Percentiles rank a stretch among this genome's conserved stretches.
Evolutionary conservation across 2,113 vertebrate species (phyloP).

Genomic region (Apteryx owenii): DNA sequence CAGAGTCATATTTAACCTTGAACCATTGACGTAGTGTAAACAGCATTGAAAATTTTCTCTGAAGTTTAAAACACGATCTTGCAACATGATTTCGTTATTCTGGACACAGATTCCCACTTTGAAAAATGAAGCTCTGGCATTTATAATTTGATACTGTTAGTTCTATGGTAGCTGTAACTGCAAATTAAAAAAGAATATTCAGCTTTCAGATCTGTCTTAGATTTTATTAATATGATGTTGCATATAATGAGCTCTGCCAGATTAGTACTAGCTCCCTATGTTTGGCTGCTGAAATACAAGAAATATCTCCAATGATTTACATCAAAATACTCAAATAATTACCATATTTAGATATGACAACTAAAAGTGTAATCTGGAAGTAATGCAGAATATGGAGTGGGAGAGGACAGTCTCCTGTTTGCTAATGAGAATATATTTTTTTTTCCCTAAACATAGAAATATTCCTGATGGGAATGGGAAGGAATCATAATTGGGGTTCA

Average conservation of each 20-base stretch:
- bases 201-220: not conserved
- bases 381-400: not conserved
- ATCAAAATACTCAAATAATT: conserved; percentile 30
- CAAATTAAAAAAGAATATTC: conserved; percentile 18
- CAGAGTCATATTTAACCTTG: not conserved
- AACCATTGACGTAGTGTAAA: not conserved
- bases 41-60: not conserved
- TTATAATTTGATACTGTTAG: conserved; percentile 1
- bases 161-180: not conserved
- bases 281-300: conserved; percentile 8
- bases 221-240: not conserved
- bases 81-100: not conserved
- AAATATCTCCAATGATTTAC: conserved; percentile 3
- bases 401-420: not conserved
- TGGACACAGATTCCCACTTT: not conserved
- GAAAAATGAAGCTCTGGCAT: not conserved
- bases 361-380: not conserved
- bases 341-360: not conserved
- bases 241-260: conserved; percentile 46
- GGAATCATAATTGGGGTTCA: not conserved
- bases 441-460: not conserved
- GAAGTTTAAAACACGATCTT: not conserved
- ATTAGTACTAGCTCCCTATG: not conserved
- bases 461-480: not conserved
- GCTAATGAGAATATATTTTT: not conserved